Evolutionary conservation across 2,113 vertebrate genomes (phyloP), one percentile per base, ranked within the genome.

Genomic region (Microcebus griseorufus): DNA sequence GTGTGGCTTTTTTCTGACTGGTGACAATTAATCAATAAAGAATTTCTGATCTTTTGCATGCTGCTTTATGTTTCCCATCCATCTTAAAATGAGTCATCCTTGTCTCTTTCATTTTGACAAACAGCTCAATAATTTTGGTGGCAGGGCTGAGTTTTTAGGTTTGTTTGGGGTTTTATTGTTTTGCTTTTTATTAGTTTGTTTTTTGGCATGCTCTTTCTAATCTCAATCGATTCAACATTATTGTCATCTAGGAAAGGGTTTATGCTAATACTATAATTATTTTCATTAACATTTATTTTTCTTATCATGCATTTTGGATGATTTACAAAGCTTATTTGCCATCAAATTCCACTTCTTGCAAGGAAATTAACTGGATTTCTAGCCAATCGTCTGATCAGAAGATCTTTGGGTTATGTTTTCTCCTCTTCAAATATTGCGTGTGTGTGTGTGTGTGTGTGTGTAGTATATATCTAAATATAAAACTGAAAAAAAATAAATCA

Each of bases 231-330:
- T 92, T 34, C 14, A 14, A 32, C 42, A 32, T 95, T 95, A 73
- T 88, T 93, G 17, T 67, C 65, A 60, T 81, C 17, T 72, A 76
- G 8, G 16, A 82, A 80, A 81, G 37, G 8, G 2, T 78, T 88
- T 95, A 51, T 65, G 48, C 90, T 85, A 70, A 53, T 76, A 55
- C 87, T 84, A 60, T 42, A 70, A 67, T 85, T 88, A 51, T 87
- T 78, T 97, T 88, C 67, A 97, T 88, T 79, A 87, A 90, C 73
- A 87, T 92, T 86, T 45, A 67, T 70, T 95, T 93, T 73, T 90
- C 42, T 72, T 84, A 67, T 27, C 25, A 51, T 55, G 27, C 13
- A 76, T 80, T 85, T 34, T 76, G 70, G 32, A 90, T 93, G 14
- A 70, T 81, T 97, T 95, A 53, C 22, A 94, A 90, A 84, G 51